A percentile compares a stretch with the other conserved stretches of the same genome.
Evolutionary conservation across 53 echinoderm and acorn worm genomes (phyloP).

Genomic region (Actinopyga echinites): DNA sequence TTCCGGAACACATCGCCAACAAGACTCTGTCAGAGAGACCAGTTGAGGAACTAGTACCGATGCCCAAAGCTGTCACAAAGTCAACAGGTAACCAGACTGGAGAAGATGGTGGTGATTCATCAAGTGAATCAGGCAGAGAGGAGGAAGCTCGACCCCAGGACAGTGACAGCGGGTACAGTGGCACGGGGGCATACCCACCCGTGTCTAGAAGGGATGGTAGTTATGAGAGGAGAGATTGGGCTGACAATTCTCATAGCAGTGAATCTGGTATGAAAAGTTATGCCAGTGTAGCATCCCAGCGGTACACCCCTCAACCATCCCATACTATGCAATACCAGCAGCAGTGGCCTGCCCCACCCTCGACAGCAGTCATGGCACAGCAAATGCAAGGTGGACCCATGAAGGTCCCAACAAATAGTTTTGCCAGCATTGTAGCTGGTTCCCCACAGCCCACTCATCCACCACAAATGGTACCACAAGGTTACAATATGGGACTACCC

Average conservation of each 20-base stretch:
- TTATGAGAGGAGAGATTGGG: slow-evolving; percentile 5
- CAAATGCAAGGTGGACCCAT: not conserved
- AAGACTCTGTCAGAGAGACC: slow-evolving; percentile 80
- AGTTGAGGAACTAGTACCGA: slow-evolving; percentile 29
- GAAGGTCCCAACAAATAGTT: not conserved
- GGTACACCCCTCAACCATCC: slow-evolving; percentile 16
- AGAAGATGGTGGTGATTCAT: slow-evolving; percentile 60
- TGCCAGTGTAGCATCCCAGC: slow-evolving; percentile 25
- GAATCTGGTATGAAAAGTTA: slow-evolving; percentile 5
- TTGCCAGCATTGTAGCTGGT: slow-evolving; percentile 5
- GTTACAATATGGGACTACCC: not conserved
- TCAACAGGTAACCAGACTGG: slow-evolving; percentile 93
- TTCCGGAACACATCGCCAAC: slow-evolving; percentile 88
- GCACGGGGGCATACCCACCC: slow-evolving; percentile 45
- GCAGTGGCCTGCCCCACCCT: slow-evolving; percentile 28
- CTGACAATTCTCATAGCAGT: too few species aligned
- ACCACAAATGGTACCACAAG: slow-evolving; percentile 18
- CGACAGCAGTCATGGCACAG: not conserved
- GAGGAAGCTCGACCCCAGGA: slow-evolving; percentile 68
- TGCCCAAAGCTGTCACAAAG: slow-evolving; percentile 46
- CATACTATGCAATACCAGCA: slow-evolving; percentile 11
- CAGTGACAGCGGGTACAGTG: slow-evolving; percentile 95
- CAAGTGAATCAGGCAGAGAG: slow-evolving; percentile 80
- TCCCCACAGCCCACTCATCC: slow-evolving; percentile 37
- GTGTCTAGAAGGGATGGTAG: not conserved